Conservation (phyloP, 2,797 vertebrate species). For the Pristis pectinata region DNA sequence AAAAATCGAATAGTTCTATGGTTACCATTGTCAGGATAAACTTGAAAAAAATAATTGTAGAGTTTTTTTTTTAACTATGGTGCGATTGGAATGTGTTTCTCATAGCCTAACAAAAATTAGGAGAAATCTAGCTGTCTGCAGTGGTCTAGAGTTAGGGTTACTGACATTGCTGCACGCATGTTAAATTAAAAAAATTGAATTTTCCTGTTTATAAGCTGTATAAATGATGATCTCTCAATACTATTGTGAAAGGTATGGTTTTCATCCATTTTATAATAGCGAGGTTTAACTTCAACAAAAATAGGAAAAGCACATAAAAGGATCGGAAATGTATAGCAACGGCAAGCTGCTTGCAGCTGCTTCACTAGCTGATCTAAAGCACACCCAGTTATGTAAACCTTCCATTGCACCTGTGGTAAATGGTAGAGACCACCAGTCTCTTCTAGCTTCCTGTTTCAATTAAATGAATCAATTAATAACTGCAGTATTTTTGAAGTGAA, state of each 20-base stretch:
- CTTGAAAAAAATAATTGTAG: too few species aligned
- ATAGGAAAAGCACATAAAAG: conserved; percentile 29
- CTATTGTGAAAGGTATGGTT: neutral
- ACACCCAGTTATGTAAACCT: conserved; percentile 28
- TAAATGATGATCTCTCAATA: neutral
- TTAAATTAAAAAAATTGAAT: neutral
- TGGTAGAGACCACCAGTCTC: conserved; percentile 6
- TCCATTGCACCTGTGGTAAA: conserved; percentile 36
- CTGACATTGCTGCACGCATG: too few species aligned
- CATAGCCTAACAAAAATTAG: neutral
- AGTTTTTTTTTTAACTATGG: too few species aligned
- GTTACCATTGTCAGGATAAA: too few species aligned
- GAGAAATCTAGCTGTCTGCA: neutral
- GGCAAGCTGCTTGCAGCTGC: conserved; percentile 8
- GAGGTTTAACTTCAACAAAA: conserved; percentile 5
- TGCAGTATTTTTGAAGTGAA: conserved; percentile 6
- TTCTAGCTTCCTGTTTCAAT: conserved; percentile 13
- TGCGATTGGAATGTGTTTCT: too few species aligned
- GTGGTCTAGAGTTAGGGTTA: neutral
- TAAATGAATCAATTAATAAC: conserved; percentile 18
- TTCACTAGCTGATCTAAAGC: conserved; percentile 29
- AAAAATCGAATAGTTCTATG: too few species aligned
- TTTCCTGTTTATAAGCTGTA: neutral
- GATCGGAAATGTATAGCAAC: conserved; percentile 12
- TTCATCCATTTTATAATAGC: neutral